These are phyloP conservation scores for Apostichopus californicus DNA, from an alignment of 35 echinoderm and acorn worm genomes.

Conservation along the genomic window DNA sequence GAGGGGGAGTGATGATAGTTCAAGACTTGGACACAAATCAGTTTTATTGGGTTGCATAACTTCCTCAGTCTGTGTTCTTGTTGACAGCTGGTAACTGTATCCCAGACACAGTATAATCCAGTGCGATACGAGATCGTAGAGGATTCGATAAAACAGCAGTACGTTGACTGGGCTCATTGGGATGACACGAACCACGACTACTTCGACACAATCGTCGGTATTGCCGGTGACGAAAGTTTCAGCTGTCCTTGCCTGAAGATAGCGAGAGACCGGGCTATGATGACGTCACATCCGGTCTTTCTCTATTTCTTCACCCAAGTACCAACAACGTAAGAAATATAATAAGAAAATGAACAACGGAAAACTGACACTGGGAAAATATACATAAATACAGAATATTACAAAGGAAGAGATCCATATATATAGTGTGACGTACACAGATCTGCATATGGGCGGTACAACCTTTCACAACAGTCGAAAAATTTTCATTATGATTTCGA, in stretches of 20 bases:
- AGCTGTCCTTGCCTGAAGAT: not conserved
- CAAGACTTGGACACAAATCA: too few relatives aligned
- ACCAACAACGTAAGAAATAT: not conserved
- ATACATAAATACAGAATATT: not conserved
- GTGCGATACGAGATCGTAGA: not conserved
- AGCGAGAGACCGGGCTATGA: not conserved
- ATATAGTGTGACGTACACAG: too few relatives aligned
- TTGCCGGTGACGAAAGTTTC: not conserved
- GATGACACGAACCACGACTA: conserved; percentile 69
- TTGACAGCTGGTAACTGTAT: not conserved
- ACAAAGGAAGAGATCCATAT: too few relatives aligned
- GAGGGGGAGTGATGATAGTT: too few relatives aligned
- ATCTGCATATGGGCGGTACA: too few relatives aligned
- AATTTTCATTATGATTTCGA: too few relatives aligned
- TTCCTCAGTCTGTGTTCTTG: not conserved
- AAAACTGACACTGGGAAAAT: not conserved
- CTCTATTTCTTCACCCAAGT: conserved; percentile 16
- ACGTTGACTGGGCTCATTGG: conserved; percentile 65
- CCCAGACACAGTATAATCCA: not conserved
- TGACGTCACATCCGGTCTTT: conserved; percentile 1
- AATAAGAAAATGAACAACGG: too few relatives aligned
- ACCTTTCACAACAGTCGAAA: too few relatives aligned
- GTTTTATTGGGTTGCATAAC: too few relatives aligned
- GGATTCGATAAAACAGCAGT: conserved; percentile 51
- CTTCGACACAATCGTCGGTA: conserved; percentile 17